These are phyloP conservation scores for Xenopus laevis DNA, from an alignment of 2,113 vertebrate genomes.

Conservation along the genomic window DNA sequence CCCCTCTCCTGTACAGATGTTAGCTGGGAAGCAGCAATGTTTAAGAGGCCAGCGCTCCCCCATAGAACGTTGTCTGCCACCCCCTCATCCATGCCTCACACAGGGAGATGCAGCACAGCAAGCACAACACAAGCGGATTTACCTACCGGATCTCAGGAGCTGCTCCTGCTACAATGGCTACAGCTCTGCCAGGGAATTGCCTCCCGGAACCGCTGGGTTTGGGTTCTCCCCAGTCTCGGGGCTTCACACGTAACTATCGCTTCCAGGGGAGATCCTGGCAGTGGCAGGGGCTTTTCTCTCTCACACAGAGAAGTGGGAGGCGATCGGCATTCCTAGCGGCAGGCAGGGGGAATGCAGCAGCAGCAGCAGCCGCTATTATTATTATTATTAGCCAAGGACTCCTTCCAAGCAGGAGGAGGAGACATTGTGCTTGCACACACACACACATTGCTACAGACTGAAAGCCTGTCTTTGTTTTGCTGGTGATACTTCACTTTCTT, in stretches of 20 bases:
- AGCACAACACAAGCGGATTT: not conserved
- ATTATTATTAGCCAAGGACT: not conserved
- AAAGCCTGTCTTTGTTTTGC: too few relatives aligned
- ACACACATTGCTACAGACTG: too few relatives aligned
- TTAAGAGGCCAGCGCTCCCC: too few relatives aligned
- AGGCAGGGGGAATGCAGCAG: not conserved
- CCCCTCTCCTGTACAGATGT: not conserved
- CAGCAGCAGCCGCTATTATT: not conserved
- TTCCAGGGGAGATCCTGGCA: slow-evolving; percentile 1
- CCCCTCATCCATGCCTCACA: not conserved
- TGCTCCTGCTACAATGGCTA: not conserved
- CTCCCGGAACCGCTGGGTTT: too few relatives aligned
- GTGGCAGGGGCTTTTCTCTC: not conserved
- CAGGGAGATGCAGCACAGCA: not conserved
- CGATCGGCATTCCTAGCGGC: slow-evolving; percentile 31
- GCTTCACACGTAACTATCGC: not conserved
- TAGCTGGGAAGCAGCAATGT: too few relatives aligned
- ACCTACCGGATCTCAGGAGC: slow-evolving; percentile 22
- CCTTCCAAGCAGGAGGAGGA: not conserved
- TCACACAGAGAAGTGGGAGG: slow-evolving; percentile 1
- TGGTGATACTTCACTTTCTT: too few relatives aligned
- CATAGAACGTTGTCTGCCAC: not conserved
- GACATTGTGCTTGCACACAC: too few relatives aligned
- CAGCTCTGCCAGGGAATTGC: too few relatives aligned
- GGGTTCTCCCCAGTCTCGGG: not conserved